Conservation (phyloP, 2,888 invertebrate species). For the Coleophora flavipennella region DNA sequence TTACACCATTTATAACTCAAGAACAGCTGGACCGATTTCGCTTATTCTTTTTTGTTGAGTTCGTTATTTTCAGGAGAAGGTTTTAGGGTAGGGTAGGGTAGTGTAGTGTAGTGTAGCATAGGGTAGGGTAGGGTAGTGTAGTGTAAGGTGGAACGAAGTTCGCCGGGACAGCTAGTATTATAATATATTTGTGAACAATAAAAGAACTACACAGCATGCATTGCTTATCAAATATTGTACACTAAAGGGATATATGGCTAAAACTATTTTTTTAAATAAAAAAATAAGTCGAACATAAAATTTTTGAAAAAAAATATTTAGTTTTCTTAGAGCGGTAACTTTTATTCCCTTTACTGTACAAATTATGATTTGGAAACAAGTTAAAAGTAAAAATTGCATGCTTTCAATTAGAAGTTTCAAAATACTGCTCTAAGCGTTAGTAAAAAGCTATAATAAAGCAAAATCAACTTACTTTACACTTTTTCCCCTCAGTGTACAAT, state of each 20-base stretch:
- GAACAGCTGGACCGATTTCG: too few species aligned
- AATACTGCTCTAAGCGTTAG: constrained; percentile 62
- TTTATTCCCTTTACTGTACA: constrained; percentile 68
- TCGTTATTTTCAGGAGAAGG: too few species aligned
- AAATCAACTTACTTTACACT: constrained; percentile 54
- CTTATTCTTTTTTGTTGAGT: too few species aligned
- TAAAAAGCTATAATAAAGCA: constrained; percentile 39
- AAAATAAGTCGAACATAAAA: constrained; percentile 10
- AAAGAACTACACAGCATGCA: constrained; percentile 36
- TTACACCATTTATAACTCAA: too few species aligned
- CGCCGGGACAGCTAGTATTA: too few species aligned
- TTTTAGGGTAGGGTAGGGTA: too few species aligned
- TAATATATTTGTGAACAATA: too few species aligned
- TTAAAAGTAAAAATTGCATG: constrained; percentile 44
- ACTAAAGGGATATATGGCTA: constrained; percentile 64
- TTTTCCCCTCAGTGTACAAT: constrained; percentile 72
- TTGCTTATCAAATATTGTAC: constrained; percentile 46
- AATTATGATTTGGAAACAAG: constrained; percentile 22
- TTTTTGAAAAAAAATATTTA: constrained; percentile 14
- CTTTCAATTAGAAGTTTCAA: constrained; percentile 22
- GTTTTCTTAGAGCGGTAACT: constrained; percentile 60
- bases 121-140: too few species aligned
- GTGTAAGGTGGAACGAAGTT: too few species aligned
- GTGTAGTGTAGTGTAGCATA: too few species aligned
- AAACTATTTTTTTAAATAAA: constrained; percentile 14